phyloP scores from a whole-genome alignment of 2,797 vertebrate genomes.

The Xyrichtys novacula region DNA sequence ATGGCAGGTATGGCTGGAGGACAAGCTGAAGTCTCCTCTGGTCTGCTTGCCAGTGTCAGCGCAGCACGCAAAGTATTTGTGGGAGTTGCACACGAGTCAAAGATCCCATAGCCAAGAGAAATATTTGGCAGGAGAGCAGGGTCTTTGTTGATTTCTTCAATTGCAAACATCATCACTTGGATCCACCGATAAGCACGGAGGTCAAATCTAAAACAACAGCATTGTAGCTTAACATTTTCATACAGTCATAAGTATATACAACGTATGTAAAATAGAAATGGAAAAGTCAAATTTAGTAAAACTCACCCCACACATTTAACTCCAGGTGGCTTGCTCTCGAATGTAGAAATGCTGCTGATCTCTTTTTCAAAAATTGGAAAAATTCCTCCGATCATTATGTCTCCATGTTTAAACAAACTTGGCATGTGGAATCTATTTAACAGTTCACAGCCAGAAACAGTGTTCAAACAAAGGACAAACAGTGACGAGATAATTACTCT shows the following conservation, averaged over 20 bases:
- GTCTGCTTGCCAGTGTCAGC: conserved; percentile 71
- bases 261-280: background rate
- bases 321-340: conserved; percentile 61
- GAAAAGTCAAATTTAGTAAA: background rate
- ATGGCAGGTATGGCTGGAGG: conserved; percentile 77
- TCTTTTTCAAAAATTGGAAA: conserved; percentile 85
- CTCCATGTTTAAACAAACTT: conserved; percentile 75
- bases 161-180: conserved; percentile 84
- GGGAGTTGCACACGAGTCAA: conserved; percentile 84
- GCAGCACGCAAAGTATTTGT: conserved; percentile 79
- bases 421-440: conserved; percentile 73
- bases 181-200: conserved; percentile 83
- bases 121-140: conserved; percentile 80
- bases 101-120: conserved; percentile 83
- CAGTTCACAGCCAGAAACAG: conserved; percentile 66
- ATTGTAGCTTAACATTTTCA: background rate
- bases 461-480: conserved; percentile 51
- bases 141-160: conserved; percentile 84
- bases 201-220: conserved; percentile 74
- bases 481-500: conserved; percentile 27
- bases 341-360: conserved; percentile 54
- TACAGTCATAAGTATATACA: background rate
- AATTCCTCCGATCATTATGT: conserved; percentile 84
- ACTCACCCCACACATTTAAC: conserved; percentile 78
- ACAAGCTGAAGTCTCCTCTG: conserved; percentile 61